phyloP scores from a whole-genome alignment of 1,140 invertebrate genomes.

The Oreohelix idahoensis region DNA sequence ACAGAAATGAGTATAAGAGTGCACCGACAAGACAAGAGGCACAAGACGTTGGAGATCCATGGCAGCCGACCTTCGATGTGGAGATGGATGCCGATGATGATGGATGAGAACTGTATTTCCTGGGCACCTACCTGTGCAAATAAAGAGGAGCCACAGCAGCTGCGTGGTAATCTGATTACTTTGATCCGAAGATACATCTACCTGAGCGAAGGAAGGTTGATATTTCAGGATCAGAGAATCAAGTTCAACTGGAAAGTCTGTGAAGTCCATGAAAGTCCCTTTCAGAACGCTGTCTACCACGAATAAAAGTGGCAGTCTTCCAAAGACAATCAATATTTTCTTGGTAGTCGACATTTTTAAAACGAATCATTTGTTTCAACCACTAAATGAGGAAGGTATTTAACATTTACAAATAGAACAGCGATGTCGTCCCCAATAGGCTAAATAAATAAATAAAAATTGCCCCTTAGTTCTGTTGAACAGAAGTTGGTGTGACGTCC shows the following conservation, averaged over 20 bases:
- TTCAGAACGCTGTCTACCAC: conserved; percentile 32
- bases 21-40: too few relatives aligned
- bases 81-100: too few relatives aligned
- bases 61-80: too few relatives aligned
- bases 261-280: background rate
- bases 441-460: too few relatives aligned
- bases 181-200: background rate
- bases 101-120: background rate
- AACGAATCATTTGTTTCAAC: conserved; percentile 16
- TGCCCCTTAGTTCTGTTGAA: too few relatives aligned
- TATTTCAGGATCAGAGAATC: background rate
- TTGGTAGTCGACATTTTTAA: conserved; percentile 21
- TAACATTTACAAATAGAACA: background rate
- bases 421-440: too few relatives aligned
- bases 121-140: background rate
- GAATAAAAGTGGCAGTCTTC: conserved; percentile 33
- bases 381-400: background rate
- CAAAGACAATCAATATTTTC: conserved; percentile 18
- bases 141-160: conserved; percentile 1
- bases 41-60: too few relatives aligned
- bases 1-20: too few relatives aligned
- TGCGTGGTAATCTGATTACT: background rate
- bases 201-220: too few relatives aligned
- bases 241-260: background rate
- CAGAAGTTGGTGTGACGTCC: too few relatives aligned